phyloP scores from a whole-genome alignment of 1,140 invertebrate species.

The Bradynema listronoti region DNA sequence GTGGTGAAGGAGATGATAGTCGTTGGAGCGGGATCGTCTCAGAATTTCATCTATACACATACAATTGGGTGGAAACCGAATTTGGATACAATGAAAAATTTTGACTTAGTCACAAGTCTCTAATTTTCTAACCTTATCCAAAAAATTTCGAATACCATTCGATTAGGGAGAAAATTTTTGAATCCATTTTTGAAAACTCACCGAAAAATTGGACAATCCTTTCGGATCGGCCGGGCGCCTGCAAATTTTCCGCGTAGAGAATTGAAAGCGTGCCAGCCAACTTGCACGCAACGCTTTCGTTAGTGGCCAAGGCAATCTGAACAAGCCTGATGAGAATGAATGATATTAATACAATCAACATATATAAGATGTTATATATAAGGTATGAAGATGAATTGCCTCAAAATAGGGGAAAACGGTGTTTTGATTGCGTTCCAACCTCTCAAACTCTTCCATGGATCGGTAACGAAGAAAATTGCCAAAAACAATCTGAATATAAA shows the following conservation, averaged over 20 bases:
- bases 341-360: neutral
- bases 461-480: neutral
- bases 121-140: neutral
- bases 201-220: neutral
- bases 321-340: neutral
- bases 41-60: conserved; percentile 13
- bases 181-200: neutral
- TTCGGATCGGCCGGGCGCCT: neutral
- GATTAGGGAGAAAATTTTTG: neutral
- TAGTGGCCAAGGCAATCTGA: too few relatives aligned
- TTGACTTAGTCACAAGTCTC: neutral
- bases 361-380: neutral
- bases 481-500: conserved; percentile 5
- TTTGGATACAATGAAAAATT: neutral
- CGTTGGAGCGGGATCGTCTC: neutral
- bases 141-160: neutral
- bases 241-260: neutral
- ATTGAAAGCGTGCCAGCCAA: too few relatives aligned
- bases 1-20: neutral
- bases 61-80: too few relatives aligned
- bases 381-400: neutral
- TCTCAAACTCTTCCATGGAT: conserved; percentile 6
- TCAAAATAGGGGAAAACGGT: conserved; percentile 7
- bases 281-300: too few relatives aligned
- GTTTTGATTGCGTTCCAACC: neutral